Percentiles rank a stretch among this genome's conserved stretches.
These are phyloP conservation scores for Callipepla squamata DNA, from an alignment of 2,113 vertebrate species.

Conservation along the genomic window DNA sequence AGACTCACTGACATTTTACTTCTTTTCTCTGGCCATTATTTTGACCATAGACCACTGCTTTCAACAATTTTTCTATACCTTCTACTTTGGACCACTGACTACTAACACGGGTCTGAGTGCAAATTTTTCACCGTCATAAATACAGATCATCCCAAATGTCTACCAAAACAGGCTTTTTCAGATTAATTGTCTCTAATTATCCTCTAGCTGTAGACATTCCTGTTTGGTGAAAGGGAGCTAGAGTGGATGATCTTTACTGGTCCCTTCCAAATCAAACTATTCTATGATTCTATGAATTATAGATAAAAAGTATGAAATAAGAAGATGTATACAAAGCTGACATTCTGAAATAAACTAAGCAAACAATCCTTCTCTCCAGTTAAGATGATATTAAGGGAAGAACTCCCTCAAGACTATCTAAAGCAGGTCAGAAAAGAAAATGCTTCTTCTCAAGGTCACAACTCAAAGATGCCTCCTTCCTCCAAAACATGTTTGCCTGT, in stretches of 20 bases:
- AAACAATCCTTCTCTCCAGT: neutral
- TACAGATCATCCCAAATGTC: neutral
- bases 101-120: neutral
- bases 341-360: neutral
- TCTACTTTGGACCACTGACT: neutral
- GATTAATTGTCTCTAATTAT: neutral
- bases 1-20: neutral
- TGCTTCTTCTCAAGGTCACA: neutral
- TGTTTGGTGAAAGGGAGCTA: too few species aligned
- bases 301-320: neutral
- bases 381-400: neutral
- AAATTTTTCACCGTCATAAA: neutral
- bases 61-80: neutral
- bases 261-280: too few species aligned
- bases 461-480: neutral
- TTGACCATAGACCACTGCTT: rapidly evolving
- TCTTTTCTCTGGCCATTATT: neutral
- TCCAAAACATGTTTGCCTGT: rapidly evolving
- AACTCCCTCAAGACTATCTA: neutral
- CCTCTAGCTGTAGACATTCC: too few species aligned
- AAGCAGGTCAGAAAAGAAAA: neutral
- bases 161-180: neutral
- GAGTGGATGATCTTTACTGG: too few species aligned
- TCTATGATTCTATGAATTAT: too few species aligned
- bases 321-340: neutral